Evolutionary conservation across 2,113 vertebrate genomes (phyloP).

Genomic region (Glaucidium brasilianum): DNA sequence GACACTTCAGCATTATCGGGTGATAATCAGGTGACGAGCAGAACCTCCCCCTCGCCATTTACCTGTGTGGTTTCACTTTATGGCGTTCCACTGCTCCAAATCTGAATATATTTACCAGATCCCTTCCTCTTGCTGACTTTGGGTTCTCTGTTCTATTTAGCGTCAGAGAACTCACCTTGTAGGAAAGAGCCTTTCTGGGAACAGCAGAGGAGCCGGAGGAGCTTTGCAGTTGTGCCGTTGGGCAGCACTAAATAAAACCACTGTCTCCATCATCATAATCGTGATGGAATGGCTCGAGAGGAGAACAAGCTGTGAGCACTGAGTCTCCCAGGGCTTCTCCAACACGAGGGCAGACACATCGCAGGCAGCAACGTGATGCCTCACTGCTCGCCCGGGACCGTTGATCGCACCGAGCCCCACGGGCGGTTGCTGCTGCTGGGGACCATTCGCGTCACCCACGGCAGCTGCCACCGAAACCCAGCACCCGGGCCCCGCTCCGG

Average conservation of each 20-base stretch:
- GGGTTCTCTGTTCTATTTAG: not conserved
- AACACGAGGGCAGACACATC: not conserved
- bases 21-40: not conserved
- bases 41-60: not conserved
- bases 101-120: not conserved
- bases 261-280: not conserved
- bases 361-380: not conserved
- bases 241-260: not conserved
- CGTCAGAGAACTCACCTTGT: not conserved
- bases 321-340: not conserved
- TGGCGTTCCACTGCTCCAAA: not conserved
- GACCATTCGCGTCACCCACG: accelerated
- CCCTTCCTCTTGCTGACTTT: not conserved
- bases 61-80: not conserved
- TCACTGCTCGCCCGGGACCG: accelerated
- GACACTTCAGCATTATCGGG: not conserved
- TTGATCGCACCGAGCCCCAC: accelerated
- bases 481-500: not conserved
- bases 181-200: not conserved
- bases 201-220: not conserved
- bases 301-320: not conserved
- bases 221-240: not conserved
- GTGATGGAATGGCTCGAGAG: not conserved
- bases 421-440: not conserved
- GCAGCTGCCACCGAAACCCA: accelerated